Base-by-base conservation (phyloP, 1,140 invertebrate genomes). In the Zaprionus davidi region DNA sequence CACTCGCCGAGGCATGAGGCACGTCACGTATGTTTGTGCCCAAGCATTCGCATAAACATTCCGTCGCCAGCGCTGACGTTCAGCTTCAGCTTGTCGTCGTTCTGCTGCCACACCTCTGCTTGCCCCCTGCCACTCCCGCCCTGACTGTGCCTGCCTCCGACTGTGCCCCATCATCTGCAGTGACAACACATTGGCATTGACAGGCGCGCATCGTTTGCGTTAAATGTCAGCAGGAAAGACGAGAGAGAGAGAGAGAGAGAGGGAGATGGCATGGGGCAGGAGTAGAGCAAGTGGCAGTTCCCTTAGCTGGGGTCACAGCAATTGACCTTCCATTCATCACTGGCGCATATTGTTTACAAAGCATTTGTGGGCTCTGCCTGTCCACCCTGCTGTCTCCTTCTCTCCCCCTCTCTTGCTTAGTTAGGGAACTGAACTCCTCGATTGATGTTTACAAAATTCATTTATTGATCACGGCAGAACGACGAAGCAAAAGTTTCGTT, bases 321-420 rank as follows among this genome's bases (percentile, higher is more conserved):
- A 90, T 90, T 90, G 85, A 90, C 85, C 85, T 90, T 90, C 85
- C 78, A 90, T 90, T 85, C 85, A 90, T 90, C 85, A 90, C 60
- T 51, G 41, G 41, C 53, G 62, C 31, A 79, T 81, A 76, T 86
- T 86, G 83, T 86, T 86, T 86, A 78, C 82, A 56, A 85, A 85
- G 76, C 74, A 72, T 82, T 73, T 73, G 63, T 36, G 62, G 38
- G 66, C 66, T 34, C n/a, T 36, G 28, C 70, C 57, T 57, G 60
- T 44, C 58, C 71, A 46, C 17, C n/a, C 41, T 7, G 6, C 15
- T 44, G 2, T n/a, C 41, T 7, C 15, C 41, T 17, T 0, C n/a
- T 5, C 41, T 5, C 41, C n/a, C n/a, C 9, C 12, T 20, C 38
- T 17, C 41, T 13, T 63, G 41, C 28, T 62, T 22, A 62, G 36